phyloP scores from a whole-genome alignment of 2,113 vertebrate genomes.

The Xiphias gladius region DNA sequence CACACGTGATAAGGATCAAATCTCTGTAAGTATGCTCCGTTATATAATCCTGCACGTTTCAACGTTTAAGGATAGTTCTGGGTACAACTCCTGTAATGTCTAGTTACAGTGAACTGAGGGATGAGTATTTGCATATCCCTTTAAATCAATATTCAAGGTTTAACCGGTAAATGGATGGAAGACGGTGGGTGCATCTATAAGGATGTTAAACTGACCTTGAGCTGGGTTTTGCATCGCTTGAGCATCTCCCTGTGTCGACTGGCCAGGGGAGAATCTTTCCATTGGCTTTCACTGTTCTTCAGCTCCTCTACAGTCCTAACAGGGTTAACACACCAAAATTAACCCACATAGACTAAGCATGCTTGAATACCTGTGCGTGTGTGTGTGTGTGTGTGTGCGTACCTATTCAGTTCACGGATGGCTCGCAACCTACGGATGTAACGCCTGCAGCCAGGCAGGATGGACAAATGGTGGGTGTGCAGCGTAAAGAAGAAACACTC shows the following conservation, averaged over 20 bases:
- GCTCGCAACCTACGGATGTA: constrained; percentile 96
- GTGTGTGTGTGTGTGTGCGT: background rate
- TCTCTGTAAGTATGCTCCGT: constrained; percentile 29
- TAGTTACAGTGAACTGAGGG: background rate
- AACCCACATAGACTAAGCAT: background rate
- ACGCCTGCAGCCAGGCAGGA: constrained; percentile 95
- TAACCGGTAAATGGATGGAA: constrained; percentile 5
- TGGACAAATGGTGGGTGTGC: constrained; percentile 96
- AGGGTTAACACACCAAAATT: constrained; percentile 37
- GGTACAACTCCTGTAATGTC: background rate
- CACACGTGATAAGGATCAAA: constrained; percentile 51
- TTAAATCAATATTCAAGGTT: background rate
- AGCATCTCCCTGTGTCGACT: constrained; percentile 97
- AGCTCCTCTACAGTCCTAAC: constrained; percentile 96
- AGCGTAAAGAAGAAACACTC: constrained; percentile 98
- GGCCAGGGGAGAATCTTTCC: constrained; percentile 97
- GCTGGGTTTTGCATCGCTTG: constrained; percentile 98
- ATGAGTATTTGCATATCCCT: background rate
- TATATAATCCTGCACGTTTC: background rate
- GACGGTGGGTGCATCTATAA: background rate
- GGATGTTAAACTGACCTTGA: constrained; percentile 90
- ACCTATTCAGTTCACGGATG: constrained; percentile 98
- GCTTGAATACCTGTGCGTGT: background rate
- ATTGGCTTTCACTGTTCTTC: constrained; percentile 97
- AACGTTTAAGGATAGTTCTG: constrained; percentile 1